Percentiles rank a stretch among this genome's conserved stretches.
phyloP scores from a whole-genome alignment of 2,888 invertebrate species.

The Drosophila fungiperda region DNA sequence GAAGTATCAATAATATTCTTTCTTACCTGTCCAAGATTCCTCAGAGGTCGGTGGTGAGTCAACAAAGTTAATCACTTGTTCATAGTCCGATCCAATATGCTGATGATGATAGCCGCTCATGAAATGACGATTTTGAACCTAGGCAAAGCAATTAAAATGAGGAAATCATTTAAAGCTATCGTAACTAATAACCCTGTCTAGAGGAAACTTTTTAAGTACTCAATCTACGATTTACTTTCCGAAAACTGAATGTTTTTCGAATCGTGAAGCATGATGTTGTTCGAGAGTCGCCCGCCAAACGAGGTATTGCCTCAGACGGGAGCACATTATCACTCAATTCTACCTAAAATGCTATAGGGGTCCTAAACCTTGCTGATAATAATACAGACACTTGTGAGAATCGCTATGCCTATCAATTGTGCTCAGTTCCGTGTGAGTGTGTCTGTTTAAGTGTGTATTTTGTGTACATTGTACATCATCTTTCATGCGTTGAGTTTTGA shows the following conservation, averaged over 20 bases:
- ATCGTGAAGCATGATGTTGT: constrained; percentile 18
- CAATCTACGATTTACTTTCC: constrained; percentile 14
- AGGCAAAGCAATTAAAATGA: constrained; percentile 19
- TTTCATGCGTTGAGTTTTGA: background rate
- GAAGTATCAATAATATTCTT: background rate
- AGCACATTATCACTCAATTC: constrained; percentile 55
- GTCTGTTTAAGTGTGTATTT: background rate
- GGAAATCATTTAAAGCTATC: background rate
- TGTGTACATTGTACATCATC: constrained; percentile 9
- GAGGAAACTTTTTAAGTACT: constrained; percentile 17
- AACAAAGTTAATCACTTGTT: constrained; percentile 85
- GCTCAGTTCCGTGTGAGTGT: background rate
- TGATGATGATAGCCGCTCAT: constrained; percentile 82
- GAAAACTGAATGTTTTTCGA: constrained; percentile 45
- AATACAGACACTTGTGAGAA: constrained; percentile 10
- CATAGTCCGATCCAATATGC: constrained; percentile 83
- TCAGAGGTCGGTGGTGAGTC: constrained; percentile 85
- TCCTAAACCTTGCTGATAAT: constrained; percentile 77
- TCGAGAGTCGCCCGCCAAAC: constrained; percentile 29
- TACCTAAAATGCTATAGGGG: constrained; percentile 65
- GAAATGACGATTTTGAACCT: constrained; percentile 79
- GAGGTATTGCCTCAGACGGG: constrained; percentile 19
- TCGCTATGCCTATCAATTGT: constrained; percentile 11
- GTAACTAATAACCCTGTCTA: background rate
- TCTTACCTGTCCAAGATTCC: constrained; percentile 85